A percentile compares a stretch with the other conserved stretches of the same genome.
Conservation (phyloP, 2,113 vertebrate species). For the Canis aureus region DNA sequence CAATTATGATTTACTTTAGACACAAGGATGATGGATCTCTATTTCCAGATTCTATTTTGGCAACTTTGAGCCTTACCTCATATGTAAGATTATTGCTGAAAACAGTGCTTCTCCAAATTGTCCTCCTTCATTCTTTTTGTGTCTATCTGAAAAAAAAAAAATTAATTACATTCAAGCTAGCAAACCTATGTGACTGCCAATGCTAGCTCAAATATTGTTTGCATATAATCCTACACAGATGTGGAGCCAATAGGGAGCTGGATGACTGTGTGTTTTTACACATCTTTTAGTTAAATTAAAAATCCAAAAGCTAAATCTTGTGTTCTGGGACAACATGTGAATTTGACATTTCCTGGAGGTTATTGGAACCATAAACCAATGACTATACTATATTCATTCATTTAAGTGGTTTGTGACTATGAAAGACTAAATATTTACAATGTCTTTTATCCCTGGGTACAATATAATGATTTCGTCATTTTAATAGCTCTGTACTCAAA, state of each 20-base stretch:
- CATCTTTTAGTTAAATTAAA: conserved; percentile 80
- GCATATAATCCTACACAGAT: conserved; percentile 77
- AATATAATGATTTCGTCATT: conserved; percentile 75
- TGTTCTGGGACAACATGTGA: conserved; percentile 69
- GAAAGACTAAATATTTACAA: conserved; percentile 79
- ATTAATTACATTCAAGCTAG: conserved; percentile 70
- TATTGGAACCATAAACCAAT: conserved; percentile 65
- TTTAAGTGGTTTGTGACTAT: conserved; percentile 72
- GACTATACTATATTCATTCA: conserved; percentile 69
- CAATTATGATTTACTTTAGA: conserved; percentile 73
- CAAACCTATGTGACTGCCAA: conserved; percentile 55
- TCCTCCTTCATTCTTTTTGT: conserved; percentile 44
- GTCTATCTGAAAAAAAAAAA: not conserved
- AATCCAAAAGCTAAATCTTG: conserved; percentile 75
- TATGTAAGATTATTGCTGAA: conserved; percentile 60
- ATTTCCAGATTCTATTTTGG: conserved; percentile 66
- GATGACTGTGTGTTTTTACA: conserved; percentile 65
- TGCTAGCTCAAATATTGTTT: conserved; percentile 65
- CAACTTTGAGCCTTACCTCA: conserved; percentile 71
- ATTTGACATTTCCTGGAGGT: conserved; percentile 78
- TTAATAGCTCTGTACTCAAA: conserved; percentile 69
- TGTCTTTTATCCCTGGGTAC: conserved; percentile 69
- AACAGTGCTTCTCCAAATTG: conserved; percentile 63
- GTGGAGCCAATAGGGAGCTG: conserved; percentile 70
- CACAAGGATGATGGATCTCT: conserved; percentile 51